Base-by-base conservation (phyloP, 2,113 vertebrate species). In the Ovis aries region DNA sequence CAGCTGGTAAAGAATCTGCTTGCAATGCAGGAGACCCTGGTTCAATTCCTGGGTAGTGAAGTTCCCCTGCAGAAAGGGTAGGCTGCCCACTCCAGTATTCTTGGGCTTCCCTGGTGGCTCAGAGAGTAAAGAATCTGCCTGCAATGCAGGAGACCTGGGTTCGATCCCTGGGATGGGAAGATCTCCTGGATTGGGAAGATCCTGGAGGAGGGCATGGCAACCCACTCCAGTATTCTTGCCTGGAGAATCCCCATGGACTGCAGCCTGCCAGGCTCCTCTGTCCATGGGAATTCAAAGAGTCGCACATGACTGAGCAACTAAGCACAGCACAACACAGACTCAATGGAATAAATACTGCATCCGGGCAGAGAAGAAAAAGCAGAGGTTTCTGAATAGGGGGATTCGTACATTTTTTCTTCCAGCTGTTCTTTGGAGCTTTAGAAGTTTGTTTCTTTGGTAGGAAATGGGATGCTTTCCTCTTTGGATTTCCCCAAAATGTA, bases 371-470 rank as follows among this genome's bases (percentile, higher is more conserved):
- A 81, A 15, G 27, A 83, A 31, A 60, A 43, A 9, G 17, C 31
- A 80, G 21, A 57, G 21, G 19, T 94, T 96, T 94, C 57, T 59
- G 60, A 64, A 13, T 25, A 55, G 36, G 19, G 95, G 31, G 53
- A 81, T 90, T 93, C n/a, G 11, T 19, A 10, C 89, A 81, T 50
- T 95, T 95, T 96, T 97, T 89, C 50, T 97, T 86, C 55, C 29
- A 82, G 50, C n/a, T 8, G 1, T 92, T 78, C 45, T 94, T 83
- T 67, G 86, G 57, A 77, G 25, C 45, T 91, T 96, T 27, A 60
- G 81, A 91, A 95, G 52, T 97, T 96, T 14, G 52, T 97, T 93
- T 97, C 45, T 95, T 91, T 84, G 93, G 55, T 64, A 52, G 57
- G 40, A 87, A 97, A 96, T 95, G 29, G 89, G 33, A 55, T 53